Evolutionary conservation across 2,113 vertebrate genomes (phyloP).

Genomic region (Pimephales promelas): DNA sequence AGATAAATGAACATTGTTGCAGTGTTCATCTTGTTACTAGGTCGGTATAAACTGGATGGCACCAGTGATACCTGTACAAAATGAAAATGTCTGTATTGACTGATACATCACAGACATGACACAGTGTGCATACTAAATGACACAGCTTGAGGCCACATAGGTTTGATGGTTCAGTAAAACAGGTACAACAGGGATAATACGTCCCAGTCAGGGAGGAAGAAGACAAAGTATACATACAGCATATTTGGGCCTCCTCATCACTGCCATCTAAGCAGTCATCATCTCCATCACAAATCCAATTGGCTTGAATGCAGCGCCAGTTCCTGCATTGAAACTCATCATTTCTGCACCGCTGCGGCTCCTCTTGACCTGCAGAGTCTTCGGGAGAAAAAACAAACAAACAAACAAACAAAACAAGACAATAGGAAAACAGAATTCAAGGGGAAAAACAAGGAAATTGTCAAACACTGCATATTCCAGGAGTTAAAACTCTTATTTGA

Average conservation of each 20-base stretch:
- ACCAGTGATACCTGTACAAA: neutral
- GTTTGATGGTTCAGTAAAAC: slow-evolving; percentile 32
- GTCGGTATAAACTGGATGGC: neutral
- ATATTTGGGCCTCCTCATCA: slow-evolving; percentile 85
- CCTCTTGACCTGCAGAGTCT: slow-evolving; percentile 75
- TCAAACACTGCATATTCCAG: neutral
- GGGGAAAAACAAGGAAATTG: neutral
- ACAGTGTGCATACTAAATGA: slow-evolving; percentile 8
- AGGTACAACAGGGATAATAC: slow-evolving; percentile 23
- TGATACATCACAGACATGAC: slow-evolving; percentile 27
- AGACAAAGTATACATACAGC: slow-evolving; percentile 78
- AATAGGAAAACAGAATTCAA: neutral
- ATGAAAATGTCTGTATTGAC: neutral
- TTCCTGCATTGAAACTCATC: slow-evolving; percentile 94
- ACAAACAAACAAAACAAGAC: slow-evolving; percentile 17
- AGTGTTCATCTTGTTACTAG: neutral
- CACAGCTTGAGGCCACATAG: neutral
- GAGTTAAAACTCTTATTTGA: too few species aligned
- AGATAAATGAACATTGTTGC: neutral
- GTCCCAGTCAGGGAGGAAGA: slow-evolving; percentile 14
- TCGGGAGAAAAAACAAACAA: slow-evolving; percentile 54
- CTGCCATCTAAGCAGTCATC: slow-evolving; percentile 95
- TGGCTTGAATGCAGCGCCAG: slow-evolving; percentile 85
- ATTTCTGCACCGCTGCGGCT: slow-evolving; percentile 79
- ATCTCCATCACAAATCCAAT: slow-evolving; percentile 95